These are phyloP conservation scores for Agrotis exclamationis DNA, from an alignment of 2,888 invertebrate species.

Conservation along the genomic window DNA sequence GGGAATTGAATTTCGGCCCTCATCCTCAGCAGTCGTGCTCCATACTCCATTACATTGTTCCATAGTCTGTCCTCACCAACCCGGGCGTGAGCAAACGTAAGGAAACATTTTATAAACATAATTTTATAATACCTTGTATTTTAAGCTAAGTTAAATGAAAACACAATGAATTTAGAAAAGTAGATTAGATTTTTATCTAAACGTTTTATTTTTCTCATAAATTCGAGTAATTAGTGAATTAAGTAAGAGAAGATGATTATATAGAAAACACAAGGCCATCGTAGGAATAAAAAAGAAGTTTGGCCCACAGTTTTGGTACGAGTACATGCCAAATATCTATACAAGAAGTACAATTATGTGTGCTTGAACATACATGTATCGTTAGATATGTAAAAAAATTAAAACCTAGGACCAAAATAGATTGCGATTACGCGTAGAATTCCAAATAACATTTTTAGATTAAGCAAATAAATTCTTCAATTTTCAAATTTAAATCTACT, in stretches of 20 bases:
- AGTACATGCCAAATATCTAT: neutral
- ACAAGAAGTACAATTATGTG: neutral
- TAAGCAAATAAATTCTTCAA: neutral
- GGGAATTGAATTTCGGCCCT: neutral
- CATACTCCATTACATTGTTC: neutral
- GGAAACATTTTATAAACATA: slow-evolving; percentile 4
- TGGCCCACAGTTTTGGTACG: too few species aligned
- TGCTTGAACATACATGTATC: neutral
- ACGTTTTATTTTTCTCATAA: neutral
- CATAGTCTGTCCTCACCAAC: neutral
- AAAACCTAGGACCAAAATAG: too few species aligned
- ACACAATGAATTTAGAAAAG: neutral
- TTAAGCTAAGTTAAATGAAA: slow-evolving; percentile 10
- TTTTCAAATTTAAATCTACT: neutral
- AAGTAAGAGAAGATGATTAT: neutral
- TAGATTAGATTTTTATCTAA: neutral
- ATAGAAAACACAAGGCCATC: neutral
- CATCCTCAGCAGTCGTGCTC: neutral
- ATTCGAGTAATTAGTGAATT: slow-evolving; percentile 7
- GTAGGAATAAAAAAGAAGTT: neutral
- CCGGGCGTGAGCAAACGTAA: neutral
- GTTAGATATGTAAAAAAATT: too few species aligned
- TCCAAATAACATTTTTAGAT: neutral
- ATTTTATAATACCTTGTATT: too few species aligned
- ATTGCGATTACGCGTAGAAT: neutral